Percentiles rank a stretch among this genome's conserved stretches.
Conservation (phyloP, 2,113 vertebrate species). For the Notiomystis cincta region DNA sequence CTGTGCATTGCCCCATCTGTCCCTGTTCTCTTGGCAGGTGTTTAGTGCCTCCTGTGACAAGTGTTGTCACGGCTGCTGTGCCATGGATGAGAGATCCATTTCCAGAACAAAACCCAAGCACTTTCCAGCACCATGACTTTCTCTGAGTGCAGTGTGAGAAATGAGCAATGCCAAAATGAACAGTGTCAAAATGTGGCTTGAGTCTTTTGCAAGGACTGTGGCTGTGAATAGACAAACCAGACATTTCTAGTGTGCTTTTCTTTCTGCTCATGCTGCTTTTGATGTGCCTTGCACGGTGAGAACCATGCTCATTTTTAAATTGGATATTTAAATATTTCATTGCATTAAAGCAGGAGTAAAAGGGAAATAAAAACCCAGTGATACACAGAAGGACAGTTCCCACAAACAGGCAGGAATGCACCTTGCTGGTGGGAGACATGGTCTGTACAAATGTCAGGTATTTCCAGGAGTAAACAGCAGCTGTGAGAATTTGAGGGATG, state of each 20-base stretch:
- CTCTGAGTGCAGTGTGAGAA: not conserved
- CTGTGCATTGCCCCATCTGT: accelerated
- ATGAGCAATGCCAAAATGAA: not conserved
- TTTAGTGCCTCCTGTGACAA: not conserved
- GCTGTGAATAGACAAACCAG: not conserved
- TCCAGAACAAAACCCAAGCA: not conserved
- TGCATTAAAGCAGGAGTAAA: not conserved
- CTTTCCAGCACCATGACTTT: not conserved
- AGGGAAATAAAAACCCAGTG: accelerated
- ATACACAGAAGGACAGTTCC: not conserved
- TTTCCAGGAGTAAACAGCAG: not conserved
- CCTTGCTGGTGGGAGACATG: not conserved
- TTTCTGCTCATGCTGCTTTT: not conserved
- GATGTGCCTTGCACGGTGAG: not conserved
- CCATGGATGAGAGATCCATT: not conserved
- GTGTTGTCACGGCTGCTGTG: not conserved
- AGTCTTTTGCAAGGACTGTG: not conserved
- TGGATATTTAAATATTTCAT: not conserved
- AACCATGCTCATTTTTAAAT: not conserved
- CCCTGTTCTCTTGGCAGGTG: not conserved
- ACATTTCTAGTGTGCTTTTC: not conserved
- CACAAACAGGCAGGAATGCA: not conserved
- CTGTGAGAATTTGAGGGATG: not conserved
- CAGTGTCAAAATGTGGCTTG: not conserved
- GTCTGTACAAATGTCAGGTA: not conserved